A percentile compares a stretch with the other conserved stretches of the same genome.
These are phyloP conservation scores for Triplophysa bombifrons DNA, from an alignment of 2,797 vertebrate genomes.

Conservation along the genomic window DNA sequence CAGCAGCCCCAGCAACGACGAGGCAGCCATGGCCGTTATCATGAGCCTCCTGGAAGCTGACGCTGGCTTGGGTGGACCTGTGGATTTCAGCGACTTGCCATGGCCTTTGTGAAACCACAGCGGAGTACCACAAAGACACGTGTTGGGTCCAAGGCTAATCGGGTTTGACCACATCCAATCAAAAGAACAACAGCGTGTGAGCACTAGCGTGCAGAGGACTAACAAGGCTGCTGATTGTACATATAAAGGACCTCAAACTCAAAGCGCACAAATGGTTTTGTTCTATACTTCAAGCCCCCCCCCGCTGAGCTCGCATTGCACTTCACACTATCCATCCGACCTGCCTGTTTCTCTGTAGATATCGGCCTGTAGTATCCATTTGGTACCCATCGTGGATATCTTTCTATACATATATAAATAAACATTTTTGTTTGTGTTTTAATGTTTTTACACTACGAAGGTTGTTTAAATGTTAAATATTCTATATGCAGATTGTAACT, in stretches of 20 bases:
- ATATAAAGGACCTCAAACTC: constrained; percentile 36
- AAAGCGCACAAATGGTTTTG: constrained; percentile 30
- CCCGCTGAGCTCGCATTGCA: constrained; percentile 8
- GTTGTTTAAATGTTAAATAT: constrained; percentile 86
- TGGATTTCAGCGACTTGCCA: constrained; percentile 98
- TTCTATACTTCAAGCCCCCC: constrained; percentile 17
- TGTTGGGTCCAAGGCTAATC: background rate
- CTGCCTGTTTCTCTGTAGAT: constrained; percentile 72
- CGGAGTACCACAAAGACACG: background rate
- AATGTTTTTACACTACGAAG: constrained; percentile 91
- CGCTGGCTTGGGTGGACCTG: constrained; percentile 94
- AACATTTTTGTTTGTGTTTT: constrained; percentile 79
- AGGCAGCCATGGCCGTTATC: constrained; percentile 98
- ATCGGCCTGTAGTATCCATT: constrained; percentile 59
- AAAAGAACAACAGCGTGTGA: background rate
- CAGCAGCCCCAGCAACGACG: constrained; percentile 96
- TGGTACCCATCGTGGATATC: constrained; percentile 33
- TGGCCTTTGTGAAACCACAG: constrained; percentile 89
- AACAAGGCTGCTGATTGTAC: constrained; percentile 26
- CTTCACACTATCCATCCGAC: background rate
- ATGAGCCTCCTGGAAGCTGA: constrained; percentile 99
- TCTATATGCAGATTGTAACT: constrained; percentile 93
- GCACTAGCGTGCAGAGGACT: constrained; percentile 35
- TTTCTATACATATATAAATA: constrained; percentile 38
- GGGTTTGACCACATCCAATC: background rate